These are phyloP conservation scores for Cnemophilus loriae DNA, from an alignment of 2,113 vertebrate species.

Conservation along the genomic window DNA sequence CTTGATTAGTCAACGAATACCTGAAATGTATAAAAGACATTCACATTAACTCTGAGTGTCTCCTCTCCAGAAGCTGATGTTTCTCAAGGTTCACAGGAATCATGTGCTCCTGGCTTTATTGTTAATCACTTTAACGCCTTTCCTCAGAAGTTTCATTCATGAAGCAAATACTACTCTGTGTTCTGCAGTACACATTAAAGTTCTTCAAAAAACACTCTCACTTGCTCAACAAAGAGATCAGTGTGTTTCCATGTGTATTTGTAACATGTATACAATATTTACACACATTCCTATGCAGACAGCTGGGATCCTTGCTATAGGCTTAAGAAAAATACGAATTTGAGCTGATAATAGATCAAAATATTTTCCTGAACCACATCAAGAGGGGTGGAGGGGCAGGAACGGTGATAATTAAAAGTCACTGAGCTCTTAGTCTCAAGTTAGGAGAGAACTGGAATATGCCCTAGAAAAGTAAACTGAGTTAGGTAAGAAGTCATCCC, in stretches of 20 bases:
- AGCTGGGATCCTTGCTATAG: not conserved
- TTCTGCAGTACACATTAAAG: not conserved
- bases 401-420: not conserved
- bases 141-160: not conserved
- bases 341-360: not conserved
- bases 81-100: not conserved
- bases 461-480: not conserved
- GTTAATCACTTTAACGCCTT: accelerated
- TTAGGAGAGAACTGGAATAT: not conserved
- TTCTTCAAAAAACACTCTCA: not conserved
- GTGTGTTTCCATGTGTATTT: not conserved
- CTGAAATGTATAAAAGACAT: not conserved
- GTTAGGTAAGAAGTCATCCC: not conserved
- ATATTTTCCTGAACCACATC: not conserved
- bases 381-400: not conserved
- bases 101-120: not conserved
- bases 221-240: not conserved
- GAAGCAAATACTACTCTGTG: not conserved
- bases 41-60: not conserved
- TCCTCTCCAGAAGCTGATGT: not conserved
- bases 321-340: not conserved
- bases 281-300: not conserved
- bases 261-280: not conserved
- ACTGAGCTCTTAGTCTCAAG: not conserved
- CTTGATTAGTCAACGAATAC: not conserved